Evolutionary conservation across 1,140 invertebrate genomes (phyloP).

Genomic region (Colletes latitarsis): DNA sequence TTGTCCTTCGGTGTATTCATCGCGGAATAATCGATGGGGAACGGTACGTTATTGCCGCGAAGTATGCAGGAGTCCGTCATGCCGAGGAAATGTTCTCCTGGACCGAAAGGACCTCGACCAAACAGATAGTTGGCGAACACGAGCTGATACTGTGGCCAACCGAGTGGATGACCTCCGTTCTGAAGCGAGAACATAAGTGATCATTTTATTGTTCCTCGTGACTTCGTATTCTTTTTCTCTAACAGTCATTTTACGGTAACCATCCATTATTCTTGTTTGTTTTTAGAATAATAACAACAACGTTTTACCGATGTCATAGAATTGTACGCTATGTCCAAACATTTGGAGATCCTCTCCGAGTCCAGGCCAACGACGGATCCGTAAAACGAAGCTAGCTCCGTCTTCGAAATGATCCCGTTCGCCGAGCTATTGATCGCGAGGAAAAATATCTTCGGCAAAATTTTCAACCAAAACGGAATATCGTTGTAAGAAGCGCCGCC

Average conservation of each 20-base stretch:
- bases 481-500: slow-evolving; percentile 82
- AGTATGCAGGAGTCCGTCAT: slow-evolving; percentile 62
- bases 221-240: neutral
- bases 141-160: slow-evolving; percentile 84
- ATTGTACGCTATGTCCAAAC: slow-evolving; percentile 85
- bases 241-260: too few relatives aligned
- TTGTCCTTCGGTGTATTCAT: slow-evolving; percentile 86
- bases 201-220: neutral
- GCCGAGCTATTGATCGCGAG: slow-evolving; percentile 86
- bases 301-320: slow-evolving; percentile 85
- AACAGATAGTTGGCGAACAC: slow-evolving; percentile 88
- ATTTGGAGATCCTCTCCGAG: slow-evolving; percentile 83
- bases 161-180: slow-evolving; percentile 85
- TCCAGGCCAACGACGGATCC: slow-evolving; percentile 85
- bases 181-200: slow-evolving; percentile 72
- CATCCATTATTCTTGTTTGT: too few relatives aligned
- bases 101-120: slow-evolving; percentile 87
- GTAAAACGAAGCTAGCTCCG: slow-evolving; percentile 85
- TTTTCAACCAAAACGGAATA: slow-evolving; percentile 87
- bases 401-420: slow-evolving; percentile 84
- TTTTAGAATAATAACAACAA: slow-evolving; percentile 5
- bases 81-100: slow-evolving; percentile 87
- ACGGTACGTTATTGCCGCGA: slow-evolving; percentile 75
- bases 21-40: slow-evolving; percentile 88
- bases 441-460: slow-evolving; percentile 87